phyloP scores from a whole-genome alignment of 2,797 vertebrate genomes.

The Cetoscarus ocellatus region DNA sequence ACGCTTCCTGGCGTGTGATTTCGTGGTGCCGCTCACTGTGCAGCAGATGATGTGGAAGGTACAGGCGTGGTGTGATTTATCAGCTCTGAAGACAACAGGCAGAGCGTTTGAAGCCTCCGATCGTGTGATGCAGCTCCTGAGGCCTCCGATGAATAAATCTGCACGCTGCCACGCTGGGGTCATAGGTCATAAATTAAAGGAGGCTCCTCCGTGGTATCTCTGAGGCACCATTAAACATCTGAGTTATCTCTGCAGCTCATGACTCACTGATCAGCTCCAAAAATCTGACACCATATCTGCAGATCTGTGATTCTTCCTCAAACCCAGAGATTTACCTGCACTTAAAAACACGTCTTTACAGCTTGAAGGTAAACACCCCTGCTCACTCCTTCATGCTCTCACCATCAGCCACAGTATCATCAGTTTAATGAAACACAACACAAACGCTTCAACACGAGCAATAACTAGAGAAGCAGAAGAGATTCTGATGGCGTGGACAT shows the following conservation, averaged over 20 bases:
- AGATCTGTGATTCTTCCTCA: not conserved
- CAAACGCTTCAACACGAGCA: too few relatives aligned
- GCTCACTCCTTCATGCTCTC: too few relatives aligned
- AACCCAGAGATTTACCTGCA: too few relatives aligned
- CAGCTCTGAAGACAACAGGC: conserved; percentile 31
- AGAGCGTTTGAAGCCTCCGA: conserved; percentile 31
- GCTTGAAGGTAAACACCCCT: too few relatives aligned
- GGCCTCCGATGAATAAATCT: conserved; percentile 25
- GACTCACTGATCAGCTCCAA: conserved; percentile 33
- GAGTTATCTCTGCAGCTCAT: conserved; percentile 7
- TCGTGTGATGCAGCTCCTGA: conserved; percentile 18
- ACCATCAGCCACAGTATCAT: too few relatives aligned
- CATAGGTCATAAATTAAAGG: conserved; percentile 21
- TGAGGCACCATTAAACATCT: conserved; percentile 5
- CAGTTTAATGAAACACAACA: too few relatives aligned
- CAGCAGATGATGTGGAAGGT: conserved; percentile 6
- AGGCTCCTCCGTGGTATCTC: conserved; percentile 11
- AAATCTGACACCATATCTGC: not conserved
- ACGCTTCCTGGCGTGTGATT: conserved; percentile 32
- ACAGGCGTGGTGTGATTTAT: conserved; percentile 33
- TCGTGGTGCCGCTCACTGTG: conserved; percentile 17
- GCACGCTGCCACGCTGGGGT: not conserved
- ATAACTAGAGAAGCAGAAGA: too few relatives aligned
- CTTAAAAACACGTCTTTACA: too few relatives aligned
- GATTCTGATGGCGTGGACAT: too few relatives aligned